Base-by-base conservation (phyloP, 1,140 invertebrate species). In the Rhizoglyphus robini region DNA sequence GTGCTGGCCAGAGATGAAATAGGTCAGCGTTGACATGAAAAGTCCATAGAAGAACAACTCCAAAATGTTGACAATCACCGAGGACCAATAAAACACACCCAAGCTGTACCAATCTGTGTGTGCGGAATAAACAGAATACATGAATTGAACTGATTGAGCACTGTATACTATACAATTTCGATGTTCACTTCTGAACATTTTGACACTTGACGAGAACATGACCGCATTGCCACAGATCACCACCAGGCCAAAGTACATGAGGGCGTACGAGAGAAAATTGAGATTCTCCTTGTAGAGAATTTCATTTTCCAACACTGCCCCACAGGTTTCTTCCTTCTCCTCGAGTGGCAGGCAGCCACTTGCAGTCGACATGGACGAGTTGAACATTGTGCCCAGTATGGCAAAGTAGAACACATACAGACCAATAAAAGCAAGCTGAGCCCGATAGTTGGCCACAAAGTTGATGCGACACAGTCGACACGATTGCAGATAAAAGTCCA, bases 181-280 rank as follows among this genome's bases (percentile, higher is more conserved):
- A 60, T 60, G 58, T 60, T 60, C 58, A 60, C 29, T 60, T 27
- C 58, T 29, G 15, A 60, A 60, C 15, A 60, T 27, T 34, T 34
- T 46, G 15, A 60, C 15, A 1, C 23, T 4, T 46, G 58, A 32
- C 3, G 38, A 46, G 29, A 60, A 60, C 15, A 60, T 8, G 2
- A 46, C 58, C 11, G 58, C 15, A 2, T 8, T 29, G 8, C 15
- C 36, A 1, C 29, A 11, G 30, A 60, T n/a, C n/a, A 29, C 58
- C 13, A 29, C 36, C 13, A 29, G 15, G n/a, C n/a, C n/a, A n/a
- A 18, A 60, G n/a, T 2, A 60, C 23, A 20, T 8, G 36, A 34
- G 36, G 29, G 1, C 18, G n/a, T n/a, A n/a, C n/a, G n/a, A 38
- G n/a, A 29, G 30, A 46, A 34, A 60, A 32, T 29, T 60, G 25